phyloP scores from a whole-genome alignment of 2,888 invertebrate genomes.

The Hydropsyche betteni region DNA sequence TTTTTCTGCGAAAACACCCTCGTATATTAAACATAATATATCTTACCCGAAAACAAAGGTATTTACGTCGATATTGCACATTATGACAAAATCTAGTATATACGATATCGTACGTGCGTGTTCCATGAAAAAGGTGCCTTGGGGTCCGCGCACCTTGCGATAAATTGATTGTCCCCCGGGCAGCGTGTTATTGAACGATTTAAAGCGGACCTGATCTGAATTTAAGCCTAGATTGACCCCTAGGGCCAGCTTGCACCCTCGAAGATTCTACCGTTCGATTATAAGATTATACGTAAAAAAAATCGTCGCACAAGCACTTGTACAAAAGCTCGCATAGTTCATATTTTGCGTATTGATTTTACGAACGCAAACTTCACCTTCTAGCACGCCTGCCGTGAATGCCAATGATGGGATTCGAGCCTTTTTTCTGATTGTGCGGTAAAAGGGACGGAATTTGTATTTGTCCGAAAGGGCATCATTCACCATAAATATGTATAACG shows the following conservation, averaged over 20 bases:
- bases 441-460: slow-evolving; percentile 23
- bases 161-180: slow-evolving; percentile 37
- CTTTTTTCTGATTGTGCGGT: slow-evolving; percentile 12
- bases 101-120: not conserved
- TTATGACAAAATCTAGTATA: too few relatives aligned
- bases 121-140: not conserved
- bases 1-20: too few relatives aligned
- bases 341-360: slow-evolving; percentile 30
- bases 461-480: slow-evolving; percentile 24
- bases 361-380: slow-evolving; percentile 28
- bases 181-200: slow-evolving; percentile 39
- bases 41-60: too few relatives aligned
- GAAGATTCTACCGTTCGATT: slow-evolving; percentile 17
- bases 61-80: too few relatives aligned
- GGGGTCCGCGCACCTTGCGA: slow-evolving; percentile 24
- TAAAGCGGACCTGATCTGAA: slow-evolving; percentile 39
- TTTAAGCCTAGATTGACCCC: slow-evolving; percentile 31
- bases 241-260: slow-evolving; percentile 13
- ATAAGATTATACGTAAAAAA: slow-evolving; percentile 27
- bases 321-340: not conserved
- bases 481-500: not conserved
- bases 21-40: too few relatives aligned
- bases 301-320: not conserved
- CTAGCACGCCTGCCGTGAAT: slow-evolving; percentile 27
- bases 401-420: slow-evolving; percentile 31